Base-by-base conservation (phyloP, 2,888 invertebrate genomes). In the Mechanitis mazaeus region DNA sequence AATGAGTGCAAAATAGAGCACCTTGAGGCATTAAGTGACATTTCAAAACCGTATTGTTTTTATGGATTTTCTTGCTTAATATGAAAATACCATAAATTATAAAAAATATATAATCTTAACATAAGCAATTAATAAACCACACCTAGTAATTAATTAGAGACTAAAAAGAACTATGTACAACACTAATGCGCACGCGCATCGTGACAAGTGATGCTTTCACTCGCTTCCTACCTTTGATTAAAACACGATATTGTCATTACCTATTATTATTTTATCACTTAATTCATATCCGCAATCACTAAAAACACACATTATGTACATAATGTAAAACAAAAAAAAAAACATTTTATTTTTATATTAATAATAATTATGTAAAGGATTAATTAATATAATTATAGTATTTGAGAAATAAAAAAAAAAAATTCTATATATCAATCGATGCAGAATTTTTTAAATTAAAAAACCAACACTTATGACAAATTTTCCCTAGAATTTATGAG, bases 141-240 rank as follows among this genome's bases (percentile, higher is more conserved):
- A 20, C 11, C 31, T 33, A 11, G 12, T 55, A 35, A 33, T 33
- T 9, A 42, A 42, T 42, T 42, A 9, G 38, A 38, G 7, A 20
- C 20, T 42, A 5, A 42, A 42, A 42, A 42, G 9, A 35, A 33
- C 12, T 31, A 5, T 28, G 35, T 35, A 35, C 42, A 42, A 9
- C 42, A 42, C 42, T 42, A 56, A 55, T 56, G 61, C 61, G 66
- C 68, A 65, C 66, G 69, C 68, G 63, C 64, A 55, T 63, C 65
- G 69, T 64, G 65, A 67, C 69, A 63, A 38, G 58, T 53, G 65
- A 9, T 9, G 6, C 69, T 70, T 70, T 69, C 71, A 63, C 46
- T 63, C 66, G 64, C 67, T 71, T 71, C 71, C 69, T 69, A 58
- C 56, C 59, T 54, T 65, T 68, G 67, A 68, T 69, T 67, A 64